A percentile compares a stretch with the other conserved stretches of the same genome.
phyloP scores from a whole-genome alignment of 2,888 invertebrate species.

The Gerris lacustris region DNA sequence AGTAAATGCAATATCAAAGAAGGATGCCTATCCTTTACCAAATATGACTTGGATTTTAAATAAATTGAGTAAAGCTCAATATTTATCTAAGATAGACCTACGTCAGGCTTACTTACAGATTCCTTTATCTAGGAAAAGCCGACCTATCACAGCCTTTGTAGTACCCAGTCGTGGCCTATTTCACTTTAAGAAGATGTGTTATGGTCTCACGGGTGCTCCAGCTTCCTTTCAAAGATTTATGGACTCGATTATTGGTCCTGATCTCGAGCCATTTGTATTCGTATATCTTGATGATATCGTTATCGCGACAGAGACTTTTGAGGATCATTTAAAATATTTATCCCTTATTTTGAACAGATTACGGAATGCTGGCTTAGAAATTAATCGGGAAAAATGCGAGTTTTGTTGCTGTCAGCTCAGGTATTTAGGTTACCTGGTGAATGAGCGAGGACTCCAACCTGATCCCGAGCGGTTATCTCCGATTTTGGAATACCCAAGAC shows the following conservation, averaged over 20 bases:
- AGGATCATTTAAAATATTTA: constrained; percentile 4
- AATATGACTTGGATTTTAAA: constrained; percentile 6
- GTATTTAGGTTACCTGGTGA: constrained; percentile 18
- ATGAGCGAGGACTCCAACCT: neutral
- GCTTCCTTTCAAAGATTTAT: neutral
- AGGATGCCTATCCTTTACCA: constrained; percentile 12
- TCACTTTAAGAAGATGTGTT: constrained; percentile 20
- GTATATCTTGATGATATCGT: constrained; percentile 4
- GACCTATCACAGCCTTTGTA: neutral
- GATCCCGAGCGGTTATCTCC: neutral
- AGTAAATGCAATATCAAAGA: constrained; percentile 3
- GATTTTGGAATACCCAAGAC: neutral
- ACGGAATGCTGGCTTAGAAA: constrained; percentile 2
- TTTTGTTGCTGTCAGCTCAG: constrained; percentile 14
- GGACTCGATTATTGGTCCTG: constrained; percentile 5
- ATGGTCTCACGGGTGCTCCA: constrained; percentile 16
- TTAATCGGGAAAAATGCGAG: neutral
- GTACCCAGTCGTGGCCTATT: neutral
- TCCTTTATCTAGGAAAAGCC: neutral
- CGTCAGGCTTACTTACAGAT: constrained; percentile 3
- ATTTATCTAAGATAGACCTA: constrained; percentile 11
- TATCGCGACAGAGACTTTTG: neutral
- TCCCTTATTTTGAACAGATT: neutral
- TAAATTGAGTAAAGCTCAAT: neutral
- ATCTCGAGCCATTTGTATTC: constrained; percentile 1